A percentile compares a stretch with the other conserved stretches of the same genome.
Evolutionary conservation across 2,888 invertebrate genomes (phyloP).

Genomic region (Pristionchus entomophagus): DNA sequence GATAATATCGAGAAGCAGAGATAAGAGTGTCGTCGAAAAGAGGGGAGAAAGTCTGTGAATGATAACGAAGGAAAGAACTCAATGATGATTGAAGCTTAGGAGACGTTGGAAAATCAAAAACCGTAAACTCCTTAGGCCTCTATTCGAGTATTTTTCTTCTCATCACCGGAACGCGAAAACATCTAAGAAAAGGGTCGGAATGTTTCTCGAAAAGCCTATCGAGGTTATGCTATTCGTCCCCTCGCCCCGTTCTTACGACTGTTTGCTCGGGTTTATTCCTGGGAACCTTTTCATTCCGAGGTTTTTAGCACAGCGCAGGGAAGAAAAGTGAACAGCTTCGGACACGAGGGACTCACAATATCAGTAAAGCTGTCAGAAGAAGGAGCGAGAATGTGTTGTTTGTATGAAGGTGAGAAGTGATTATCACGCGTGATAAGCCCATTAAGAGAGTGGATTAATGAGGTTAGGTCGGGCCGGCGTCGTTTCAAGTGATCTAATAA

Average conservation of each 20-base stretch:
- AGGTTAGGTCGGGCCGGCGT: not conserved
- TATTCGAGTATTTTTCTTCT: no score
- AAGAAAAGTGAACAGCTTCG: slow-evolving; percentile 1
- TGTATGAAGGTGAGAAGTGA: not conserved
- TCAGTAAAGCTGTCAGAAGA: not conserved
- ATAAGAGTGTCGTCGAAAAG: slow-evolving; percentile 32
- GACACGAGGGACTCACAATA: not conserved
- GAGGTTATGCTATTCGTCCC: slow-evolving; percentile 31
- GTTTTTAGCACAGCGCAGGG: not conserved
- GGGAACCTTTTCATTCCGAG: not conserved
- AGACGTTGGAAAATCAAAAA: slow-evolving; percentile 5
- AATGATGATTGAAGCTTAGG: slow-evolving; percentile 3
- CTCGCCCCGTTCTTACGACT: not conserved
- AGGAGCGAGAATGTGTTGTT: not conserved
- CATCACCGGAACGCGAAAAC: not conserved
- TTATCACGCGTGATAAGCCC: slow-evolving; percentile 20
- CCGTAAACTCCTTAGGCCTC: not conserved
- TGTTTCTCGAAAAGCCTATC: not conserved
- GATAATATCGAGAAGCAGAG: not conserved
- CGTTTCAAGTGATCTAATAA: not conserved
- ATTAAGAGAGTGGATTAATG: slow-evolving; percentile 17
- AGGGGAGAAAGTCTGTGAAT: slow-evolving; percentile 26
- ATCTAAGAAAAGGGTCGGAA: not conserved
- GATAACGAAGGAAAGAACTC: not conserved
- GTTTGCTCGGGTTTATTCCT: not conserved